phyloP scores from a whole-genome alignment of 2,888 invertebrate species.

The Masnerella sp. region DNA sequence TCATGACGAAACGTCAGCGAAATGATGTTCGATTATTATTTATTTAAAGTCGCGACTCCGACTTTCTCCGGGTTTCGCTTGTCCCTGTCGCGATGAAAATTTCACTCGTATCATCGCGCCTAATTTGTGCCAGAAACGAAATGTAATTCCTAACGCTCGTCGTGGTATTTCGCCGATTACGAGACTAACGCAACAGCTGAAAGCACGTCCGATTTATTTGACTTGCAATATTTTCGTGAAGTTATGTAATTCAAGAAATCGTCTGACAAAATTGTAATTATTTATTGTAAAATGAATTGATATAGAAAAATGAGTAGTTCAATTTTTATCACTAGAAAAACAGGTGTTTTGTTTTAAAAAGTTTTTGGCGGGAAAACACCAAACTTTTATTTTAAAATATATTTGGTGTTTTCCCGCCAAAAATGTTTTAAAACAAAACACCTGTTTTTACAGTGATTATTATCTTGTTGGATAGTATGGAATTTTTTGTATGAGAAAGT shows the following conservation, averaged over 20 bases:
- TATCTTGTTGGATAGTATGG: no score
- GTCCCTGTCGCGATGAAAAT: constrained; percentile 39
- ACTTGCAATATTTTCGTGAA: constrained; percentile 22
- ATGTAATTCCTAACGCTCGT: constrained; percentile 40
- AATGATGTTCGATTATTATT: constrained; percentile 56
- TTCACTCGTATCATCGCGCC: constrained; percentile 49
- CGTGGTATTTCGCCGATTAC: constrained; percentile 24
- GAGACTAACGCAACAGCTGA: constrained; percentile 31
- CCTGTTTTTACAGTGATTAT: no score
- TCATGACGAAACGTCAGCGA: constrained; percentile 61
- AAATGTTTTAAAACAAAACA: no score
- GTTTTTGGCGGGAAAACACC: no score
- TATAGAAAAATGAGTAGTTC: no score
- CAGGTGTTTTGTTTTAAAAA: no score
- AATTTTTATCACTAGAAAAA: no score
- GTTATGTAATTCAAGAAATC: constrained; percentile 14
- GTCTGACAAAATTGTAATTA: no score
- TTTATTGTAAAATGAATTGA: no score
- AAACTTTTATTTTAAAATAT: no score
- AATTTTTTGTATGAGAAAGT: no score
- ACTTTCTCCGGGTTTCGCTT: constrained; percentile 54
- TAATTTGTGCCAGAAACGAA: constrained; percentile 47
- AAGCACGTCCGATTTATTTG: constrained; percentile 22
- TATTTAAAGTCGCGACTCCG: constrained; percentile 12
- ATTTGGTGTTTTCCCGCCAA: no score